A percentile compares a stretch with the other conserved stretches of the same genome.
Conservation (phyloP, 2,888 invertebrate species). For the Rapana venosa region DNA sequence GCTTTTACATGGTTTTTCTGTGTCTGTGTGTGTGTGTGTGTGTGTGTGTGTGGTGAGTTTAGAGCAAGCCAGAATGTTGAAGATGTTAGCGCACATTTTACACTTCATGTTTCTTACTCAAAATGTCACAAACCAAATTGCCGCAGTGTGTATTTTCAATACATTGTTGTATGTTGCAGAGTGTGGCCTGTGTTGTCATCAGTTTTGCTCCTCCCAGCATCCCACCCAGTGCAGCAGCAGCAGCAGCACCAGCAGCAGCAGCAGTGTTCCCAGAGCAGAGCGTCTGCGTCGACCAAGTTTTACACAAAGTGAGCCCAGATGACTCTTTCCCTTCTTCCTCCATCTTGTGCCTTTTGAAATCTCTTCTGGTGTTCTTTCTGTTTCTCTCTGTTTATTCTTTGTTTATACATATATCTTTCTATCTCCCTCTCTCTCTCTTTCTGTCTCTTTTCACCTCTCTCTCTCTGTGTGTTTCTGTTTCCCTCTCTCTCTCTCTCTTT, state of each 20-base stretch:
- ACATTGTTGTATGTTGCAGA: constrained; percentile 77
- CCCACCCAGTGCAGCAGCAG: constrained; percentile 81
- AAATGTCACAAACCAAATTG: too few species aligned
- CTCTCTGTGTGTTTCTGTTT: too few species aligned
- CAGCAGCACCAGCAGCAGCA: constrained; percentile 77
- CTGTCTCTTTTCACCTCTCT: too few species aligned
- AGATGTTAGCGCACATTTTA: too few species aligned
- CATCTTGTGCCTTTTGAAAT: background rate
- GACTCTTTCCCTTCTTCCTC: background rate
- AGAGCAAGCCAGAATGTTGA: too few species aligned
- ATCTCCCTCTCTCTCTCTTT: background rate
- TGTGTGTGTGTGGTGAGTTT: background rate
- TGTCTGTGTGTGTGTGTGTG: too few species aligned
- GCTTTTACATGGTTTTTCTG: too few species aligned
- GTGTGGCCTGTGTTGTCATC: constrained; percentile 86
- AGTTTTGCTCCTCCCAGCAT: constrained; percentile 85
- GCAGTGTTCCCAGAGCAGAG: constrained; percentile 76
- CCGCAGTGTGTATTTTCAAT: too few species aligned
- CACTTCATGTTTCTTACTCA: too few species aligned
- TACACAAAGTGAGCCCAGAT: constrained; percentile 63
- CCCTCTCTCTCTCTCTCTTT: too few species aligned
- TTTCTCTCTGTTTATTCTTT: background rate
- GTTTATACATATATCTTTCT: background rate
- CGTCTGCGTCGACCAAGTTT: constrained; percentile 75
- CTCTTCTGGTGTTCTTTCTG: background rate